phyloP scores from a whole-genome alignment of 2,888 invertebrate species.

The Eudemis profundana region DNA sequence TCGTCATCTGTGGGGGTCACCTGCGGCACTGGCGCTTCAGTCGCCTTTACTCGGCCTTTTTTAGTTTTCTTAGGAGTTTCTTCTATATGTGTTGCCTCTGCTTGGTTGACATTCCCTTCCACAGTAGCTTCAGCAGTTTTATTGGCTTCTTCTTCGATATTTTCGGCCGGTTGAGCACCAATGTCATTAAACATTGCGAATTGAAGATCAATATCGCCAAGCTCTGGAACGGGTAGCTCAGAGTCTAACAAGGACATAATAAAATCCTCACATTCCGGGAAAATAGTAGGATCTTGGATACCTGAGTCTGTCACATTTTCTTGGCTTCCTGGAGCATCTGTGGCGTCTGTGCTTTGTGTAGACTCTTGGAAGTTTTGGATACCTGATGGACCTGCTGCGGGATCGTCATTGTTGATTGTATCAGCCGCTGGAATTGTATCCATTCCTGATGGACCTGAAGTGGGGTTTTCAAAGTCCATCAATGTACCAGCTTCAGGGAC shows the following conservation, averaged over 20 bases:
- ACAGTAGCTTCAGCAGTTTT: background rate
- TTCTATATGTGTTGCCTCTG: slow-evolving; percentile 4
- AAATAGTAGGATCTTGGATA: slow-evolving; percentile 31
- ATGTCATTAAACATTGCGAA: slow-evolving; percentile 18
- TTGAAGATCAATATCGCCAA: slow-evolving; percentile 31
- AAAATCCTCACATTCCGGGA: slow-evolving; percentile 36
- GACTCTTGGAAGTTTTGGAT: slow-evolving; percentile 3
- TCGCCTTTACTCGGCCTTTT: slow-evolving; percentile 3
- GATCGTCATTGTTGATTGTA: background rate
- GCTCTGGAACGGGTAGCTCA: slow-evolving; percentile 25
- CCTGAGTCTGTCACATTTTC: slow-evolving; percentile 22
- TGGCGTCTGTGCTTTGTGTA: background rate
- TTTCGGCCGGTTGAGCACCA: background rate
- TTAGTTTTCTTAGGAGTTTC: slow-evolving; percentile 24
- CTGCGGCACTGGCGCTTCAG: slow-evolving; percentile 27
- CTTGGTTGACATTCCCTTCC: slow-evolving; percentile 38
- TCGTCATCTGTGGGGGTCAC: slow-evolving; percentile 58
- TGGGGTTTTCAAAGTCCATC: background rate
- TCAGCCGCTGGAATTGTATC: background rate
- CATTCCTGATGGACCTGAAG: background rate
- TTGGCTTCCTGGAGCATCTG: background rate
- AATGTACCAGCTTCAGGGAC: background rate
- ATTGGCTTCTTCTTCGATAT: slow-evolving; percentile 6
- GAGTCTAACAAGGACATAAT: slow-evolving; percentile 33
- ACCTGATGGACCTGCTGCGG: slow-evolving; percentile 5